phyloP scores from a whole-genome alignment of 2,113 vertebrate genomes.

The Rhineura floridana region DNA sequence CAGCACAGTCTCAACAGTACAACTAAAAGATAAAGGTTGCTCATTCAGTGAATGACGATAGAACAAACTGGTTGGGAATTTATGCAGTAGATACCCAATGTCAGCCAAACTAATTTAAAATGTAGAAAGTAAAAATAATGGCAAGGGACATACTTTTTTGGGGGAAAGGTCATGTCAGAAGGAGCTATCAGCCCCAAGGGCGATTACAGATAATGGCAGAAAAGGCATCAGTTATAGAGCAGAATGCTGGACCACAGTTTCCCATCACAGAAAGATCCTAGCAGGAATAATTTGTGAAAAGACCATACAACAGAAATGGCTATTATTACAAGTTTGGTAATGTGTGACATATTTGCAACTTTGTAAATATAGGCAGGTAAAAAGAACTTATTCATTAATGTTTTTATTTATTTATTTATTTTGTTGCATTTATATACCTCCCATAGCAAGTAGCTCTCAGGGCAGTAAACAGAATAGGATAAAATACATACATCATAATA shows the following conservation, averaged over 20 bases:
- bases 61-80: not conserved
- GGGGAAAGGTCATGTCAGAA: not conserved
- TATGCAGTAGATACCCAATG: not conserved
- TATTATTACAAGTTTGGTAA: not conserved
- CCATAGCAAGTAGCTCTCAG: too few relatives aligned
- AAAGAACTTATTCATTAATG: not conserved
- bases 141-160: not conserved
- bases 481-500: too few relatives aligned
- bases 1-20: not conserved
- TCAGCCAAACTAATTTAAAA: not conserved
- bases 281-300: not conserved
- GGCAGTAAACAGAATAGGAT: too few relatives aligned
- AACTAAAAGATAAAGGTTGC: not conserved
- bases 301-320: not conserved
- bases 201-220: not conserved
- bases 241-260: not conserved
- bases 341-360: not conserved
- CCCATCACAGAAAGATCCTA: not conserved
- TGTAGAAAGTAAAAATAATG: not conserved
- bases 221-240: conserved; percentile 10
- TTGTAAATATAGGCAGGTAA: not conserved
- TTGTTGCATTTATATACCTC: too few relatives aligned
- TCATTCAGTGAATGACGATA: not conserved
- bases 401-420: too few relatives aligned
- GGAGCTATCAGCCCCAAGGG: not conserved